Base-by-base conservation (phyloP, 2,797 vertebrate species). In the Characodon lateralis region DNA sequence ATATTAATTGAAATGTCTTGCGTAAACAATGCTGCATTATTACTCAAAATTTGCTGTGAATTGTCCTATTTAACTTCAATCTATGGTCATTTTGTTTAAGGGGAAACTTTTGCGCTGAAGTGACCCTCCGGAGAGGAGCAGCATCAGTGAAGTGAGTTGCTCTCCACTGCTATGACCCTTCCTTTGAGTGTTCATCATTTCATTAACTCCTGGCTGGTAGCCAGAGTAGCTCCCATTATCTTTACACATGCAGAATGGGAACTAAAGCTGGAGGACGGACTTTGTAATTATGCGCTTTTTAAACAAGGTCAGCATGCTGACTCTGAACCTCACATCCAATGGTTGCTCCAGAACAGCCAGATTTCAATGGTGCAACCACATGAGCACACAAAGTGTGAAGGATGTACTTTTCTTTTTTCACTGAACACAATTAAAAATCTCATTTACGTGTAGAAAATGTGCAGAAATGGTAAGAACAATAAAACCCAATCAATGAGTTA, bases 281-380 rank as follows among this genome's bases (percentile, higher is more conserved):
- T 16, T n/a, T 88, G 87, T 83, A 94, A 94, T 95, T 94, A 94
- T 92, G 80, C 84, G 90, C 89, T 87, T 88, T 91, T 94, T 76
- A 88, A 91, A 79, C 63, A 82, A 87, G 91, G 93, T 91, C 91
- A 82, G 73, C 78, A 65, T 35, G 43, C 75, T 48, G 77, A 86
- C 86, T 78, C 70, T 76, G 69, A 88, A 87, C 77, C 71, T 65
- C 76, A 74, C 70, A 81, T 83, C 69, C 76, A 73, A 76, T 65
- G 87, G 89, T 87, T 90, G 91, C 87, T 91, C 80, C 79, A 73
- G 85, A 78, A 76, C 74, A 85, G 78, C 70, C 75, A 77, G 55
- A 53, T 26, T 9, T 65, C 66, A 2, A 22, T 39, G 18, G 48
- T 4, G 55, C 26, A 74, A 74, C 22, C 73, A 50, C 61, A 35